phyloP scores from a whole-genome alignment of 2,113 vertebrate species.

The Etheostoma spectabile region DNA sequence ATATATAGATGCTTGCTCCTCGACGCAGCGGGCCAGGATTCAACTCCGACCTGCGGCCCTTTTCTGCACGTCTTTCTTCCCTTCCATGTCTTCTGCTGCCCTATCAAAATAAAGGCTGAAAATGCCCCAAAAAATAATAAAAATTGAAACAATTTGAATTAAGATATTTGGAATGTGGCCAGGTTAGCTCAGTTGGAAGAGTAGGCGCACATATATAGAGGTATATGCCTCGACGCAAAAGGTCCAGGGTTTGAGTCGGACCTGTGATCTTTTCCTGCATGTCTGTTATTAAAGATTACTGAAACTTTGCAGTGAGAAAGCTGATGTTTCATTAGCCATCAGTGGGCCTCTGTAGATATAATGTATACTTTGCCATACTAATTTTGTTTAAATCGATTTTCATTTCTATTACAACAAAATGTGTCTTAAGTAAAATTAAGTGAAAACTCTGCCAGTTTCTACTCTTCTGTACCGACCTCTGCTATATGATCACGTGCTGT shows the following conservation, averaged over 20 bases:
- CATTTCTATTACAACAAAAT: slow-evolving; percentile 29
- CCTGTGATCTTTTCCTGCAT: no score
- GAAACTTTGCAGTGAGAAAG: slow-evolving; percentile 9
- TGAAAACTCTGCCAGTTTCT: slow-evolving; percentile 23
- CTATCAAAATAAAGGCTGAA: no score
- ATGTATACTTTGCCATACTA: background rate
- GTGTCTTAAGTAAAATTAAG: slow-evolving; percentile 39
- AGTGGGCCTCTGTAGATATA: background rate
- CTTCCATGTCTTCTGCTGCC: no score
- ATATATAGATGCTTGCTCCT: no score
- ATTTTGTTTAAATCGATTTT: slow-evolving; percentile 26
- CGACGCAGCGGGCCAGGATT: no score
- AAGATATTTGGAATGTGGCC: background rate
- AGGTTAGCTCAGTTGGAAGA: no score
- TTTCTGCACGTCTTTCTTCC: no score
- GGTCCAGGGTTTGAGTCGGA: no score
- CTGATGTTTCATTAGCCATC: slow-evolving; percentile 10
- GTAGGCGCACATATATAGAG: no score
- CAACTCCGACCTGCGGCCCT: no score
- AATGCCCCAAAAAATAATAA: background rate
- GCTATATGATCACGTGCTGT: slow-evolving; percentile 58
- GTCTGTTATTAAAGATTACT: slow-evolving; percentile 7
- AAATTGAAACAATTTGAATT: slow-evolving; percentile 19
- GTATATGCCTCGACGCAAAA: no score
- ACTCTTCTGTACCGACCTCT: slow-evolving; percentile 15